These are phyloP conservation scores for Oegoconia quadripuncta DNA, from an alignment of 2,888 invertebrate species.

Conservation along the genomic window DNA sequence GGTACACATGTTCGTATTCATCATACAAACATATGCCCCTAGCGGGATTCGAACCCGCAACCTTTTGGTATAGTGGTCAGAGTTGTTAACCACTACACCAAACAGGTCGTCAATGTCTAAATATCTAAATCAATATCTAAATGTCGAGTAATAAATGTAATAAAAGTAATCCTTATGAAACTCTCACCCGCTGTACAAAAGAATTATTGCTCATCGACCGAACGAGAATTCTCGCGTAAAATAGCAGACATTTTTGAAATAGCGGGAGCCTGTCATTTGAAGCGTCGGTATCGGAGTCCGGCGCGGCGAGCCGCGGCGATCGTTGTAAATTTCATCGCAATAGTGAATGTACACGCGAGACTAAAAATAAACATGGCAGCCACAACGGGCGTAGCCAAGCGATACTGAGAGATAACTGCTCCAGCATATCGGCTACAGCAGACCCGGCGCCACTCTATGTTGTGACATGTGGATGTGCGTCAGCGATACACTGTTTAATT, in stretches of 20 bases:
- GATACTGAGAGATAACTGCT: slow-evolving; percentile 63
- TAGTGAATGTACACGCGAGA: slow-evolving; percentile 65
- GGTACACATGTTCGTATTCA: no score
- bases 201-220: slow-evolving; percentile 61
- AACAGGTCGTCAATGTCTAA: no score
- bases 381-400: slow-evolving; percentile 63
- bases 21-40: no score
- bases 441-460: slow-evolving; percentile 42
- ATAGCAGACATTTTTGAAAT: slow-evolving; percentile 70
- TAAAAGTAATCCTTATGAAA: slow-evolving; percentile 53
- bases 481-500: slow-evolving; percentile 48
- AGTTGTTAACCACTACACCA: no score
- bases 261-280: slow-evolving; percentile 66
- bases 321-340: slow-evolving; percentile 70
- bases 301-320: slow-evolving; percentile 48
- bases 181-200: slow-evolving; percentile 50
- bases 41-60: no score
- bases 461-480: slow-evolving; percentile 51
- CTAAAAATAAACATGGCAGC: slow-evolving; percentile 71
- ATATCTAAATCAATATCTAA: no score
- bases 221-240: slow-evolving; percentile 59
- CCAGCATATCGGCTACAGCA: slow-evolving; percentile 44
- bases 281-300: slow-evolving; percentile 57
- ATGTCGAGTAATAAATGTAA: slow-evolving; percentile 50
- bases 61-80: no score